A percentile compares a stretch with the other conserved stretches of the same genome.
Evolutionary conservation across 2,797 vertebrate genomes (phyloP).

Genomic region (Ispidina picta): DNA sequence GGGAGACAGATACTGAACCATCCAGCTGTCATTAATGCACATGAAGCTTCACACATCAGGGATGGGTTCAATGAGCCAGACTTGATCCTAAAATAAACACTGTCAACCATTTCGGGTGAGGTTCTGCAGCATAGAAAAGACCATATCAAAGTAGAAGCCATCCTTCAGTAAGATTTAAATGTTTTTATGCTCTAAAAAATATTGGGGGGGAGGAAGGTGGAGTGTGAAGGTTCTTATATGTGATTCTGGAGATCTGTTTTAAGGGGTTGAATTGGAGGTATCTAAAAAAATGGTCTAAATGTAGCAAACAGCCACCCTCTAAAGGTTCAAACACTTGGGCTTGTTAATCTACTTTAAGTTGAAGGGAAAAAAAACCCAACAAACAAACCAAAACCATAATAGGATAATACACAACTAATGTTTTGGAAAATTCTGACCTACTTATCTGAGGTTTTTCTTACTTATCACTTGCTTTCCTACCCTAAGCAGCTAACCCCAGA

Average conservation of each 20-base stretch:
- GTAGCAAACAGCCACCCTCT: neutral
- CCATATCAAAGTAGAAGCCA: accelerated
- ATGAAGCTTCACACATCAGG: neutral
- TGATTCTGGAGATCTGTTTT: neutral
- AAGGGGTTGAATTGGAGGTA: neutral
- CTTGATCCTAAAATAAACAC: neutral
- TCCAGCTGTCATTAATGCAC: accelerated
- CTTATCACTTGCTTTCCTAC: neutral
- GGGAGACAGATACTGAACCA: neutral
- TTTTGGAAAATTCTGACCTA: neutral
- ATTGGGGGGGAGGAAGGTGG: too few relatives aligned
- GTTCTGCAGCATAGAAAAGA: neutral
- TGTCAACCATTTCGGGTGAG: neutral
- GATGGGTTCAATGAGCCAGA: neutral
- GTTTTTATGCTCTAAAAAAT: neutral
- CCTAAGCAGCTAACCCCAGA: neutral
- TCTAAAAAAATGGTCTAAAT: neutral
- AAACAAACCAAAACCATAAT: neutral
- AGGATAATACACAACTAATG: neutral
- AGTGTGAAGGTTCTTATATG: accelerated
- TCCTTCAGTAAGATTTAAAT: neutral
- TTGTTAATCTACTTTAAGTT: neutral
- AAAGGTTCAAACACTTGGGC: neutral
- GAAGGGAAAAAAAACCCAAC: neutral
- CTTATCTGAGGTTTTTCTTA: neutral